Conservation (phyloP, 2,888 invertebrate species). For the Terebella lapidaria region DNA sequence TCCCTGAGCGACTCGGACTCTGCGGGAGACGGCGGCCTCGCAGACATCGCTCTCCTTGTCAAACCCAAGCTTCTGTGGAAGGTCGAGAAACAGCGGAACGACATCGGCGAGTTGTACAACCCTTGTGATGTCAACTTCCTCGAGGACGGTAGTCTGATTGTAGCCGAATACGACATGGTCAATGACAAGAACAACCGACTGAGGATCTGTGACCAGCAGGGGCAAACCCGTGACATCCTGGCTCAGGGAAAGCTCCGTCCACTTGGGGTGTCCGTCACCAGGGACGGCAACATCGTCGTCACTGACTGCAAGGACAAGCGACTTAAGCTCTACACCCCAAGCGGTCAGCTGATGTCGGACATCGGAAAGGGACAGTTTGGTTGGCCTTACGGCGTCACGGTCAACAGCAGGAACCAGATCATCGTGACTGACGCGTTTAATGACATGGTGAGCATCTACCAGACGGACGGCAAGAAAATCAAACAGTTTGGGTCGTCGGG, state of each 20-base stretch:
- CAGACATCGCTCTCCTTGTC: constrained; percentile 12
- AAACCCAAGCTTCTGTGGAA: constrained; percentile 25
- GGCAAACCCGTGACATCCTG: constrained; percentile 7
- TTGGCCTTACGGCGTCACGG: constrained; percentile 48
- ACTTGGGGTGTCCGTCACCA: constrained; percentile 21
- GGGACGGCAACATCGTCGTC: constrained; percentile 22
- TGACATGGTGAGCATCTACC: constrained; percentile 86
- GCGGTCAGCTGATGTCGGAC: constrained; percentile 19
- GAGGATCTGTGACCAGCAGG: constrained; percentile 14
- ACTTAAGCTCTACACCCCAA: constrained; percentile 20
- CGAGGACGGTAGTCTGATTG: constrained; percentile 12
- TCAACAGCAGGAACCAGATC: constrained; percentile 92
- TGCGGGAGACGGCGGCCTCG: neutral
- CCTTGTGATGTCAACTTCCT: constrained; percentile 23
- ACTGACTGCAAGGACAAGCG: constrained; percentile 24
- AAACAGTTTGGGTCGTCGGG: constrained; percentile 89
- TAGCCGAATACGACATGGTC: constrained; percentile 26
- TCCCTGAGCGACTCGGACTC: neutral
- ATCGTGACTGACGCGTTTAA: constrained; percentile 93
- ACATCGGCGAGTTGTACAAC: constrained; percentile 22
- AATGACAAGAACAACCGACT: constrained; percentile 23
- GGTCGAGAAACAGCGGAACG: constrained; percentile 22
- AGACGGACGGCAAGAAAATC: constrained; percentile 86
- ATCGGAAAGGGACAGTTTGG: constrained; percentile 27
- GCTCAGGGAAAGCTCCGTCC: constrained; percentile 22